Base-by-base conservation (phyloP, 2,888 invertebrate genomes). In the Meloe dianella region DNA sequence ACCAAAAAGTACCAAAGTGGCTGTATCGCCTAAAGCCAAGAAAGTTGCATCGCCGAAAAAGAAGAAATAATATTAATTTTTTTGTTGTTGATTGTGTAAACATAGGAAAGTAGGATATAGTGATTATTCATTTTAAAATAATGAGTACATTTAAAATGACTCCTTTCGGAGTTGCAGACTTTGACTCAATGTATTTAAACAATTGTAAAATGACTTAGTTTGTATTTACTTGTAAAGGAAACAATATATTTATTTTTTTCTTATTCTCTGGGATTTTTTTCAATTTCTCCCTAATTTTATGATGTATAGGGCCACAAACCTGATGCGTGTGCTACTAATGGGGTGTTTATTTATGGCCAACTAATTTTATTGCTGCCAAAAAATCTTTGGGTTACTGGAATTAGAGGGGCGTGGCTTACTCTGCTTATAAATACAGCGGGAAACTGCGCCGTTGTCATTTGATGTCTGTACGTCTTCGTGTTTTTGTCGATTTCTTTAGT, bases 1-100 rank as follows among this genome's bases (percentile, higher is more conserved):
- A 62, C 62, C 60, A 4, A 68, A 68, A 47, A 68, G 63, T 3
- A 65, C 62, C 2, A 65, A 68, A 60, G 47, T 20, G 5, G 47
- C 47, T 20, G 20, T 20, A 3, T 51, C 66, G 4, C 24, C 66
- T 14, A 57, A 38, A 38, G 61, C 60, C 20, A 67, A 64, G 29
- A 57, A 64, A 20, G 60, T 56, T 61, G 63, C 61, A 24, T 58
- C 62, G 30, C 63, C 57, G 12, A 60, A 38, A 51, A 56, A 63
- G 57, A 59, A 56, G 63, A 56, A 60, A 67, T 47, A 47, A 41
- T n/a, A 47, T 64, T 47, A 38, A 32, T 10, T 32, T 32, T 35
- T 35, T 14, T 32, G 32, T 32, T 32, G 32, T 6, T 35, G 17
- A 17, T 41, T 41, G 17, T 2, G 17, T 35, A 10, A 3, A 35